These are phyloP conservation scores for Lepidostoma basale DNA, from an alignment of 1,140 invertebrate species.

Conservation along the genomic window DNA sequence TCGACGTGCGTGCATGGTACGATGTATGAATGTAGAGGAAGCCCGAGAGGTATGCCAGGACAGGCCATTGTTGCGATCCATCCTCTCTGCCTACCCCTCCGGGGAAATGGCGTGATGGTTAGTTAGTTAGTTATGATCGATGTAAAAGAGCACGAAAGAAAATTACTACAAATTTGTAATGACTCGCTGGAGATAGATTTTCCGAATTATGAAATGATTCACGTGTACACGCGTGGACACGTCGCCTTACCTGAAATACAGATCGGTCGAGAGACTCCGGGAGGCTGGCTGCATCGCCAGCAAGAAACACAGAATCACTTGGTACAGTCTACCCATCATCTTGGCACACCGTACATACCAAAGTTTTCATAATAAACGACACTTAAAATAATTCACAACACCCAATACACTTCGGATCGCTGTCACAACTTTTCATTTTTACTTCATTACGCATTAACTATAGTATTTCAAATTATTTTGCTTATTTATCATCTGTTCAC, in stretches of 20 bases:
- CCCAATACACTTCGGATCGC: background rate
- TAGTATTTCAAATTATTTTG: background rate
- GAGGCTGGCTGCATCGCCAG: constrained; percentile 44
- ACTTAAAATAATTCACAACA: background rate
- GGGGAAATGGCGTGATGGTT: no score
- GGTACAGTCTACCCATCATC: constrained; percentile 43
- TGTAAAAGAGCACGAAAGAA: no score
- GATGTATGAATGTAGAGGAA: no score
- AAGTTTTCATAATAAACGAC: constrained; percentile 8
- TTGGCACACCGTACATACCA: constrained; percentile 20
- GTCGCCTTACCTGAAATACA: constrained; percentile 45
- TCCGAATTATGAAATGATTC: no score
- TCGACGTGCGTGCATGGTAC: no score
- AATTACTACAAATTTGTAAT: no score
- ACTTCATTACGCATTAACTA: background rate
- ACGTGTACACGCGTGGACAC: no score
- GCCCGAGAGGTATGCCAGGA: no score
- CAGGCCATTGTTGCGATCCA: no score
- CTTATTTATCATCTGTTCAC: constrained; percentile 8
- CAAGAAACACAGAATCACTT: constrained; percentile 43
- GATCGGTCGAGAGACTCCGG: constrained; percentile 41
- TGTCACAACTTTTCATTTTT: constrained; percentile 19
- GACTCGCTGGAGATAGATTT: no score
- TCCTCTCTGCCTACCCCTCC: no score
- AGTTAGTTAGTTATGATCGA: no score